These are phyloP conservation scores for Enhydra lutris DNA, from an alignment of 2,113 vertebrate species.

Conservation along the genomic window DNA sequence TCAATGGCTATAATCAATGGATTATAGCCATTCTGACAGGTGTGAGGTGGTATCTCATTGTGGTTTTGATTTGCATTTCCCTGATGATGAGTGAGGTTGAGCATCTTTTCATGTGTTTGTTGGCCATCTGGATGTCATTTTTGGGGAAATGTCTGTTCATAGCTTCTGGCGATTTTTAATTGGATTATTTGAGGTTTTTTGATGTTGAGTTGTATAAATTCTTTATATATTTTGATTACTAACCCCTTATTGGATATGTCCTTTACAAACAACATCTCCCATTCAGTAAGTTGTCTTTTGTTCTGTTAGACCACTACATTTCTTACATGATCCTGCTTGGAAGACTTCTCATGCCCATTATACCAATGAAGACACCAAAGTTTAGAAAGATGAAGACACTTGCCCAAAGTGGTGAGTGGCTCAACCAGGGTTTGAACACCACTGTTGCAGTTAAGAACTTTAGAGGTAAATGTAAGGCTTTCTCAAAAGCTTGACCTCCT, in stretches of 20 bases:
- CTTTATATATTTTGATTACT: not conserved
- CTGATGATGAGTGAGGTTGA: not conserved
- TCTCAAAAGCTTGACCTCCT: not conserved
- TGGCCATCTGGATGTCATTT: not conserved
- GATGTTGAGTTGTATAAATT: not conserved
- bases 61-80: not conserved
- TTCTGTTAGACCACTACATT: not conserved
- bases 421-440: not conserved
- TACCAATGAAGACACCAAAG: not conserved
- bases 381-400: not conserved
- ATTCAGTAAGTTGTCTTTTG: not conserved
- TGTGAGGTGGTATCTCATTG: not conserved
- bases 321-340: not conserved
- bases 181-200: not conserved
- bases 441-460: not conserved
- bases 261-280: not conserved
- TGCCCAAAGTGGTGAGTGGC: not conserved
- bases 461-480: not conserved
- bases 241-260: not conserved
- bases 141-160: not conserved
- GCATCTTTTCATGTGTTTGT: not conserved
- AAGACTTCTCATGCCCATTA: not conserved
- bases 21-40: not conserved
- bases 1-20: no score
- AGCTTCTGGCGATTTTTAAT: not conserved